Percentiles rank a stretch among this genome's conserved stretches.
Conservation (phyloP, 2,113 vertebrate genomes). For the Spermophilus dauricus region DNA sequence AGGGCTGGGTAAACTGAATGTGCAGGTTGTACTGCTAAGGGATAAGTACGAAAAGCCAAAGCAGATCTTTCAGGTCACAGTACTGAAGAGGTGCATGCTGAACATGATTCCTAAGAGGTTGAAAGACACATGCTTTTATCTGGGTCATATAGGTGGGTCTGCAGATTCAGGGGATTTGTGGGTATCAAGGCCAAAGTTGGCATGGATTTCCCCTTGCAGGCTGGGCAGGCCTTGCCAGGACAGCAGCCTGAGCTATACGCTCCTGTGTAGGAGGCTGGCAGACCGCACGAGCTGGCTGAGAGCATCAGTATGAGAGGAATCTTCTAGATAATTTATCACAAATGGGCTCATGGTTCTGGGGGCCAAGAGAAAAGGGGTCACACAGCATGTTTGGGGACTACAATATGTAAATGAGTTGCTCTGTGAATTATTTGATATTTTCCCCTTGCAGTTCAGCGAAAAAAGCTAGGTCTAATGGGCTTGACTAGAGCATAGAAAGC, state of each 20-base stretch:
- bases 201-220: not conserved
- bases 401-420: conserved; percentile 58
- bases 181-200: not conserved
- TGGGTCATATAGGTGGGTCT: conserved; percentile 22
- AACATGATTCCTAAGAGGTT: not conserved
- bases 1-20: not conserved
- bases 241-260: not conserved
- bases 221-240: conserved; percentile 38
- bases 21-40: conserved; percentile 35
- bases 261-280: not conserved
- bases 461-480: not conserved
- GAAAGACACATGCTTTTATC: not conserved
- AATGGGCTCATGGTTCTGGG: not conserved
- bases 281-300: not conserved
- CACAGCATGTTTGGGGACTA: conserved; percentile 52
- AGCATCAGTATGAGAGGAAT: not conserved
- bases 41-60: conserved; percentile 14
- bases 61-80: not conserved
- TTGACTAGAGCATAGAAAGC: not conserved
- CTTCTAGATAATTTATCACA: conserved; percentile 65
- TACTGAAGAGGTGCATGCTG: not conserved
- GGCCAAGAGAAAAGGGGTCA: conserved; percentile 53
- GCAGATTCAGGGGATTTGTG: conserved; percentile 24
- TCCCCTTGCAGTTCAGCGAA: conserved; percentile 27
- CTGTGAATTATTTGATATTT: conserved; percentile 50